A percentile compares a stretch with the other conserved stretches of the same genome.
Conservation (phyloP, 2,113 vertebrate genomes). For the Elephas maximus region DNA sequence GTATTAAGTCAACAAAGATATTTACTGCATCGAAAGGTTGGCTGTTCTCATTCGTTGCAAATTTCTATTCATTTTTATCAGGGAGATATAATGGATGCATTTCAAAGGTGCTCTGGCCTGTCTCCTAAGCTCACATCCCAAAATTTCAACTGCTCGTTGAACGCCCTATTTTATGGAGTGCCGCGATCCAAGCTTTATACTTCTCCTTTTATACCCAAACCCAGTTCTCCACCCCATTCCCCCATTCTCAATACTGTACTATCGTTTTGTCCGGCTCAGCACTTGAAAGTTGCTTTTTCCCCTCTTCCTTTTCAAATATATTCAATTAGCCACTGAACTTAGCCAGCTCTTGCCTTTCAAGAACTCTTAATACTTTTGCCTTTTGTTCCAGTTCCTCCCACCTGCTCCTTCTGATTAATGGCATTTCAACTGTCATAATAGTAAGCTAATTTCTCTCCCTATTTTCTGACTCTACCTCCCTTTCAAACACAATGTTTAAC, state of each 20-base stretch:
- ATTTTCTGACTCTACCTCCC: not conserved
- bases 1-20: not conserved
- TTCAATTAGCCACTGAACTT: not conserved
- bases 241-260: not conserved
- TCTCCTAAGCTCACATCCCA: not conserved
- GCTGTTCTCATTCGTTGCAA: not conserved
- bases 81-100: not conserved
- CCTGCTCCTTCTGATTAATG: not conserved
- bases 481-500: not conserved
- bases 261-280: not conserved
- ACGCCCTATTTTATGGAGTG: not conserved
- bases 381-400: not conserved
- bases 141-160: not conserved
- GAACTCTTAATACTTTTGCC: not conserved
- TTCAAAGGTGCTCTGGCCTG: not conserved
- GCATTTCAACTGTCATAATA: not conserved
- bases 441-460: not conserved
- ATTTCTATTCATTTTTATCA: not conserved
- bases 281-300: not conserved
- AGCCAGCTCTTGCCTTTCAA: not conserved
- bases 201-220: not conserved
- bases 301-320: not conserved
- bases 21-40: not conserved
- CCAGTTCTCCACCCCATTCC: not conserved
- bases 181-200: not conserved